phyloP scores from a whole-genome alignment of 2,888 invertebrate species.

The Hemicrepidius hirtus region DNA sequence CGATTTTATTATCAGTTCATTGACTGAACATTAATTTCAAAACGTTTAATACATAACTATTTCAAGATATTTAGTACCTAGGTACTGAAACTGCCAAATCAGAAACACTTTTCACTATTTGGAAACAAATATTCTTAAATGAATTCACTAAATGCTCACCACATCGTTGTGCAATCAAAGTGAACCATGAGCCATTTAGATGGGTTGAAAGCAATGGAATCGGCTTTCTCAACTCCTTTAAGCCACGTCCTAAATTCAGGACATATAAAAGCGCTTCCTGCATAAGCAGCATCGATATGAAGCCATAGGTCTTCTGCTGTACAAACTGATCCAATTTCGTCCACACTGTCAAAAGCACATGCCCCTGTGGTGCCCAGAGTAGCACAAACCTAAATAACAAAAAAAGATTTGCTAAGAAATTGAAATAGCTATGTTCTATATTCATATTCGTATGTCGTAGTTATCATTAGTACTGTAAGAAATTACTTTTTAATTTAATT shows the following conservation, averaged over 20 bases:
- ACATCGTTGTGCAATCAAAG: constrained; percentile 99
- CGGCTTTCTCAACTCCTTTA: constrained; percentile 91
- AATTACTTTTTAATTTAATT: constrained; percentile 20
- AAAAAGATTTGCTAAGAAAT: too few relatives aligned
- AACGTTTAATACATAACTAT: too few relatives aligned
- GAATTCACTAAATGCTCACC: constrained; percentile 75
- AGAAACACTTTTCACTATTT: too few relatives aligned
- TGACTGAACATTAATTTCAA: too few relatives aligned
- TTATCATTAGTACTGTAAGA: neutral
- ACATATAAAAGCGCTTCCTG: constrained; percentile 96
- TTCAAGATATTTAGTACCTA: too few relatives aligned
- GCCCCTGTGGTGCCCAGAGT: constrained; percentile 98
- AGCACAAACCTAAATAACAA: constrained; percentile 86
- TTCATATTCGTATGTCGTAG: too few relatives aligned
- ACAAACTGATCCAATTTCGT: constrained; percentile 80
- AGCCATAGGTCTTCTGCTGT: constrained; percentile 92
- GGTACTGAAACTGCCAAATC: too few relatives aligned
- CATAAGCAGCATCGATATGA: constrained; percentile 98
- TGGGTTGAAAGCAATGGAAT: constrained; percentile 98
- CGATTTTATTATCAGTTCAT: too few relatives aligned
- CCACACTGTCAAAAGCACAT: constrained; percentile 95
- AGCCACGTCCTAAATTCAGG: constrained; percentile 95
- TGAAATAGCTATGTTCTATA: too few relatives aligned
- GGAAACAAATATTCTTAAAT: too few relatives aligned
- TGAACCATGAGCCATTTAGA: constrained; percentile 99